Conservation (phyloP, 2,888 invertebrate genomes). For the Petrolisthes manimaculis region DNA sequence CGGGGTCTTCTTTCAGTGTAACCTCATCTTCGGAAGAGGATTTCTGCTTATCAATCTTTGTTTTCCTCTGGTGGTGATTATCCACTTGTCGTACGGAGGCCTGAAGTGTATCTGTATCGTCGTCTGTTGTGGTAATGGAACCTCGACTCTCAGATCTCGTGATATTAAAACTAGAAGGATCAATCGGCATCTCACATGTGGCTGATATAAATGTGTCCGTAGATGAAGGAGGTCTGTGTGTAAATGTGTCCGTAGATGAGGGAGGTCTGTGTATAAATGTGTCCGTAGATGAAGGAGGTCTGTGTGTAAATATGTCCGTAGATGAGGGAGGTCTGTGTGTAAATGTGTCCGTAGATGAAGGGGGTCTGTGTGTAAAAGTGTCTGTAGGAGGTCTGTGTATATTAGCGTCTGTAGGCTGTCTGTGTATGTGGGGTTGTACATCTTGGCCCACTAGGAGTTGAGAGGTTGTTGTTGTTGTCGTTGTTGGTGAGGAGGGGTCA, state of each 20-base stretch:
- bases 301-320: too few relatives aligned
- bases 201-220: slow-evolving; percentile 46
- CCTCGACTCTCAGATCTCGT: slow-evolving; percentile 27
- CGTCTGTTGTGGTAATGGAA: slow-evolving; percentile 41
- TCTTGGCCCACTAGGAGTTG: neutral
- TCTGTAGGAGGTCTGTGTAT: too few relatives aligned
- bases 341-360: slow-evolving; percentile 45
- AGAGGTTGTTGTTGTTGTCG: neutral
- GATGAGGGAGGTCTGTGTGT: too few relatives aligned
- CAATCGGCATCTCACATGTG: slow-evolving; percentile 9
- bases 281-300: slow-evolving; percentile 45
- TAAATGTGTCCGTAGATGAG: too few relatives aligned
- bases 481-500: too few relatives aligned
- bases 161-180: neutral
- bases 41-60: slow-evolving; percentile 14
- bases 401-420: too few relatives aligned
- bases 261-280: too few relatives aligned
- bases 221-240: slow-evolving; percentile 45
- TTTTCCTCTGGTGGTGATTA: neutral
- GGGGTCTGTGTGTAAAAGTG: slow-evolving; percentile 42
- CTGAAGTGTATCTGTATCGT: slow-evolving; percentile 49
- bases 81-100: slow-evolving; percentile 24
- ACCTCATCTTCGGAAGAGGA: slow-evolving; percentile 53
- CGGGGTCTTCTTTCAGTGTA: slow-evolving; percentile 41
- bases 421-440: too few relatives aligned